Evolutionary conservation across 1,140 invertebrate species (phyloP), one percentile per base, ranked within the genome.

Genomic region (Diorhabda sublineata): DNA sequence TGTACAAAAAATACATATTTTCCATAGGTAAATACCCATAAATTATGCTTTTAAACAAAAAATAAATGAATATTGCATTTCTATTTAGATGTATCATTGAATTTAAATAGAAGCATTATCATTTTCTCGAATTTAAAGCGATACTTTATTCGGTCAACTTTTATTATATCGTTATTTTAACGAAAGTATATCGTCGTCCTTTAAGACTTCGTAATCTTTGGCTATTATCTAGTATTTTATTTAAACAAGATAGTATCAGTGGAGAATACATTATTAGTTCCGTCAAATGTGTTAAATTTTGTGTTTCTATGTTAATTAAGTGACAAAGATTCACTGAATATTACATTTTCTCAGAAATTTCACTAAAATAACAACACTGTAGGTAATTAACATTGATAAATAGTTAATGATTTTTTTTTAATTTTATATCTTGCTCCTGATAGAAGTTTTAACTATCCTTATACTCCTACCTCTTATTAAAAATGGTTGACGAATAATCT

Each of bases 101-200:
- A 52, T 52, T 52, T n/a, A 52, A 52, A n/a, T 52, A 52, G 47
- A 52, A 52, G 47, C 47, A 52, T 52, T 52, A 52, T 52, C 6
- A n/a, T 52, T 52, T n/a, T 52, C 47, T 52, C 6, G n/a, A n/a
- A n/a, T 52, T 6, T 52, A 52, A 52, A 52, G 6, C 47, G 47
- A 52, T 52, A 52, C 47, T 52, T 52, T 52, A 4, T 52, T 52
- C n/a, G 47, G 47, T 52, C n/a, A 52, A 52, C 47, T 52, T 52
- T 52, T 52, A 52, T 52, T 52, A 52, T 52, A 52, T 52, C 47
- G 3, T 52, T 52, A 52, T 52, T 52, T 52, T 52, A 4, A n/a
- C 47, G 6, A n/a, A 52, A 52, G n/a, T 52, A 3, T 52, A 52
- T 52, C 6, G 47, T 52, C n/a, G 47, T 52, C 2, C 47, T 52